A percentile compares a stretch with the other conserved stretches of the same genome.
These are phyloP conservation scores for Uropsilus gracilis DNA, from an alignment of 2,113 vertebrate genomes.

Conservation along the genomic window DNA sequence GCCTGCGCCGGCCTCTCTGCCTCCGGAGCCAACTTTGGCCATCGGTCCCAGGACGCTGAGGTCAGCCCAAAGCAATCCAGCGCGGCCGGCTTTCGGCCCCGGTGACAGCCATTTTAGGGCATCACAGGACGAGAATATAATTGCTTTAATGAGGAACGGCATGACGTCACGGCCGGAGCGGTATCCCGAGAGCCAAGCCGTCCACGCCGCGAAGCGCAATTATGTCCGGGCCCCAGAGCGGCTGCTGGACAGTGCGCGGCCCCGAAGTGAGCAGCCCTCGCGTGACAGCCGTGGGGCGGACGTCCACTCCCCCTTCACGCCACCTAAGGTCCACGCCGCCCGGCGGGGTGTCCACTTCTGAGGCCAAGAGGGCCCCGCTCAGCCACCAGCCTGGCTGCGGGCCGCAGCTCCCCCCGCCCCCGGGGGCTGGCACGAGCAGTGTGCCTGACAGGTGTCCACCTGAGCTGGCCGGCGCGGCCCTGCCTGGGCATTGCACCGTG, in stretches of 20 bases:
- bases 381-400: not conserved
- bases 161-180: slow-evolving; percentile 61
- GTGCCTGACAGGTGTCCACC: not conserved
- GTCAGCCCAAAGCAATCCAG: not conserved
- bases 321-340: too few species aligned
- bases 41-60: not conserved
- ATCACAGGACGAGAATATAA: not conserved
- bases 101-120: slow-evolving; percentile 11
- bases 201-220: not conserved
- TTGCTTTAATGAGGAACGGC: slow-evolving; percentile 67
- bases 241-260: not conserved
- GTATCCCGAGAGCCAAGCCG: slow-evolving; percentile 55
- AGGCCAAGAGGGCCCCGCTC: not conserved
- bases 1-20: too few species aligned
- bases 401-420: not conserved
- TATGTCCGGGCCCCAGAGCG: not conserved
- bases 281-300: too few species aligned
- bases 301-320: too few species aligned
- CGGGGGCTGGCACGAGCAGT: not conserved
- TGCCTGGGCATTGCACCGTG: rapidly evolving
- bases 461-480: not conserved
- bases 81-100: not conserved
- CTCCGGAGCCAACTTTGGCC: not conserved
- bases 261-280: not conserved
- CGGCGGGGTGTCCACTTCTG: too few species aligned